Evolutionary conservation across 2,113 vertebrate genomes (phyloP).

Genomic region (Elephantulus edwardii): DNA sequence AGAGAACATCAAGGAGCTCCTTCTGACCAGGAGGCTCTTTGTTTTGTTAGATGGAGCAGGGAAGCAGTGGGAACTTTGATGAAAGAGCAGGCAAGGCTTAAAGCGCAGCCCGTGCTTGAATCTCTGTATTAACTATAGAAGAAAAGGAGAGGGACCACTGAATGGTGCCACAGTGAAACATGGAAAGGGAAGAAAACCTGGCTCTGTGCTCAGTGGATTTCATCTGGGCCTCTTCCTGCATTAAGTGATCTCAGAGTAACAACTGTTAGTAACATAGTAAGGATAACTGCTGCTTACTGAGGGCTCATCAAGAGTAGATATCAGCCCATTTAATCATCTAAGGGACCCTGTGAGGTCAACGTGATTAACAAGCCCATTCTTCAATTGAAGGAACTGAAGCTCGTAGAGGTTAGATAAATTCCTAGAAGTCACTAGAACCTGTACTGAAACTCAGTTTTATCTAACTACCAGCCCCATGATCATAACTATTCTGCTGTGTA

Average conservation of each 20-base stretch:
- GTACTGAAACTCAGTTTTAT: neutral
- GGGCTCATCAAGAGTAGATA: neutral
- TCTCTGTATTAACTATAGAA: neutral
- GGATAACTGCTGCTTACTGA: neutral
- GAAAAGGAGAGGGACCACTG: slow-evolving; percentile 35
- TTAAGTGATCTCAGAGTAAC: neutral
- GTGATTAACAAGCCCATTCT: neutral
- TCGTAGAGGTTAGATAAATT: neutral
- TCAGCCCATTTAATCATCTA: neutral
- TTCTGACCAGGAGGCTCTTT: slow-evolving; percentile 46
- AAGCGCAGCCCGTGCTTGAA: neutral
- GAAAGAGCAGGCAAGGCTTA: slow-evolving; percentile 14
- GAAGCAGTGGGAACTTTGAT: neutral
- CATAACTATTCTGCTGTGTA: too few relatives aligned
- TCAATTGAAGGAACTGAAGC: neutral
- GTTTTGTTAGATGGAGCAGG: slow-evolving; percentile 5
- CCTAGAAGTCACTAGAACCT: neutral
- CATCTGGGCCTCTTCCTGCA: neutral
- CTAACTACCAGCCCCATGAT: neutral
- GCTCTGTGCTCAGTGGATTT: neutral
- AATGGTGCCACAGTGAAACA: neutral
- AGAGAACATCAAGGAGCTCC: slow-evolving; percentile 33
- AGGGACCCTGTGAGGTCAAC: neutral
- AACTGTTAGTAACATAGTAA: neutral
- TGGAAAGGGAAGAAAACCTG: neutral